Evolutionary conservation across 2,113 vertebrate genomes (phyloP).

Genomic region (Mormyrus iriodes): DNA sequence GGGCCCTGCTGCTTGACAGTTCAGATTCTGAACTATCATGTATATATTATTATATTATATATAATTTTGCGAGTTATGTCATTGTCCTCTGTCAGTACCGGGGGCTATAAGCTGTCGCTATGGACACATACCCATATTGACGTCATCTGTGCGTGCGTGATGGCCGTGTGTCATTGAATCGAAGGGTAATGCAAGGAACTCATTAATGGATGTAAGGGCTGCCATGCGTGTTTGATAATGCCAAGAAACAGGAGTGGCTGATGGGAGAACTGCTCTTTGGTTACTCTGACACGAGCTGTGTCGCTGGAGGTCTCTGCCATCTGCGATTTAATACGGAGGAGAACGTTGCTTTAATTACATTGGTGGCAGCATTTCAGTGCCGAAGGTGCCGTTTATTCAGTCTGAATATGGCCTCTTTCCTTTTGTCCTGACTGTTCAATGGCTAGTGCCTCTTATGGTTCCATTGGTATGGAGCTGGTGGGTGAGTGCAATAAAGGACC

Average conservation of each 20-base stretch:
- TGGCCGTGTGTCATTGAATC: slow-evolving; percentile 18
- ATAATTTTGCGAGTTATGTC: not conserved
- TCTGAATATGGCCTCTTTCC: not conserved
- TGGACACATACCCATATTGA: not conserved
- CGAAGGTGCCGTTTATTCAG: not conserved
- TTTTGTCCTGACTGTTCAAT: not conserved
- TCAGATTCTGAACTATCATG: not conserved
- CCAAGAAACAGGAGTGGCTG: slow-evolving; percentile 20
- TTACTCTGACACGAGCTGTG: not conserved
- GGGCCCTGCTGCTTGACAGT: not conserved
- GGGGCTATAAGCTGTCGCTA: not conserved
- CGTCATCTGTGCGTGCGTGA: slow-evolving; percentile 3
- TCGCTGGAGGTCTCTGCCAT: not conserved
- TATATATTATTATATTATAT: not conserved
- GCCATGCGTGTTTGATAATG: slow-evolving; percentile 15
- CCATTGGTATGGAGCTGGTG: not conserved
- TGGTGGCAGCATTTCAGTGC: not conserved
- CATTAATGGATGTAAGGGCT: slow-evolving; percentile 39
- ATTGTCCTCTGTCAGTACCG: not conserved
- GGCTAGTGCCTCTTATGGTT: not conserved
- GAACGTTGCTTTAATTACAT: slow-evolving; percentile 7
- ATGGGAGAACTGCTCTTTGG: slow-evolving; percentile 18
- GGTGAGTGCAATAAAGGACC: not conserved
- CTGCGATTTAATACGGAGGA: slow-evolving; percentile 1
- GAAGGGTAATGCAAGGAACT: slow-evolving; percentile 36